Conservation (phyloP, 2,888 invertebrate genomes). For the Drosophila koepferae region DNA sequence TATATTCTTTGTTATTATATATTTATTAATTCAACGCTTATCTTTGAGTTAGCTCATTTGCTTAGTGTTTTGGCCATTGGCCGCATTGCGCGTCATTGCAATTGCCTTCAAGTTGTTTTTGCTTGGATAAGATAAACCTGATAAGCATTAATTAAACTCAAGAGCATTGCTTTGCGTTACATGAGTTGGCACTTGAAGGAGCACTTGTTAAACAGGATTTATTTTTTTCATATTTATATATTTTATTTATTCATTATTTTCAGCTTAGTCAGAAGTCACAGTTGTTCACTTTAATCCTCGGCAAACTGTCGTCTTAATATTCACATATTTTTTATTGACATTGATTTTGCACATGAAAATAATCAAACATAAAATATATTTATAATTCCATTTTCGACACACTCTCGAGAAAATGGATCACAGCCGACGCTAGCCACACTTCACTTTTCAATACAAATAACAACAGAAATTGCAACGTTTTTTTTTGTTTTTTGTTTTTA, state of each 20-base stretch:
- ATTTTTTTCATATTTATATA: not conserved
- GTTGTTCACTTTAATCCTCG: not conserved
- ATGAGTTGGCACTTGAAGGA: slow-evolving; percentile 16
- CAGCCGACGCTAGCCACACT: slow-evolving; percentile 49
- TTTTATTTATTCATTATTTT: not conserved
- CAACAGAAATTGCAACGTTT: slow-evolving; percentile 32
- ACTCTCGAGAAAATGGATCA: slow-evolving; percentile 68
- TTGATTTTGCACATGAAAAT: no score
- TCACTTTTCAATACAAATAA: slow-evolving; percentile 66
- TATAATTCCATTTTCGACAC: slow-evolving; percentile 55
- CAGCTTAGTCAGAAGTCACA: not conserved
- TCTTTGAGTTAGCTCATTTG: slow-evolving; percentile 57
- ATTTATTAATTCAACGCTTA: slow-evolving; percentile 15
- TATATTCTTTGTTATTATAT: not conserved
- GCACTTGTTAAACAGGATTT: slow-evolving; percentile 1
- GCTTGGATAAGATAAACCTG: slow-evolving; percentile 55
- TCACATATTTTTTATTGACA: not conserved
- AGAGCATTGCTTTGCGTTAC: slow-evolving; percentile 5
- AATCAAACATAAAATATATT: no score
- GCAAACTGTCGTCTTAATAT: not conserved
- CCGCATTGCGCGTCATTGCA: slow-evolving; percentile 48
- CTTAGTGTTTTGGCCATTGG: slow-evolving; percentile 46
- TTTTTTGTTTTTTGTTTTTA: no score
- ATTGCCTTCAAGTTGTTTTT: slow-evolving; percentile 19
- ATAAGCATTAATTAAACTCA: slow-evolving; percentile 9